phyloP scores from a whole-genome alignment of 2,888 invertebrate genomes.

The Drosophila dives region DNA sequence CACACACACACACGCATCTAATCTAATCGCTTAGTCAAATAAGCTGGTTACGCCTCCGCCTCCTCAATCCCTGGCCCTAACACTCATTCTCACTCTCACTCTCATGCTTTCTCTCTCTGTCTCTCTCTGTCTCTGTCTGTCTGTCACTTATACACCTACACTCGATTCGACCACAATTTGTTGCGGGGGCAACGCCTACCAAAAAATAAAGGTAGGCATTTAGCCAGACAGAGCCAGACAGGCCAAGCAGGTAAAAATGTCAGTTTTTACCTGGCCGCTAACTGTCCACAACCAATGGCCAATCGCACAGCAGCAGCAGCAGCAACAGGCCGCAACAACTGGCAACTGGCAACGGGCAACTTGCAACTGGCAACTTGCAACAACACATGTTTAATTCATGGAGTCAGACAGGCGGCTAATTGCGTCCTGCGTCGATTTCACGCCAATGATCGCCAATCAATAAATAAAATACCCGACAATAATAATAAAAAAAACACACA shows the following conservation, averaged over 20 bases:
- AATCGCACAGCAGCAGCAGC: constrained; percentile 44
- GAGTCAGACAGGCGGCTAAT: constrained; percentile 58
- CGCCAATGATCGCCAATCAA: constrained; percentile 75
- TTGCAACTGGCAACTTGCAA: constrained; percentile 14
- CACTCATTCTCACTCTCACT: neutral
- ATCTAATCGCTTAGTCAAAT: constrained; percentile 75
- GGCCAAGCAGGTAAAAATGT: constrained; percentile 38
- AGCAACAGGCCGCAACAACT: constrained; percentile 1
- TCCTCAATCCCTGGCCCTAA: constrained; percentile 12
- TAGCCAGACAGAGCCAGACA: neutral
- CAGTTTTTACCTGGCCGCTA: constrained; percentile 44
- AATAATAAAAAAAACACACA: neutral
- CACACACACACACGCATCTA: constrained; percentile 26
- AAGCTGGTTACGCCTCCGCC: constrained; percentile 54
- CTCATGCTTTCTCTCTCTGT: neutral
- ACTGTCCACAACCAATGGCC: constrained; percentile 41
- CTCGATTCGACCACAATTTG: constrained; percentile 14
- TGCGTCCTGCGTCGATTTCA: constrained; percentile 69
- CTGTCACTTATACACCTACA: neutral
- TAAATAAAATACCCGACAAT: constrained; percentile 60
- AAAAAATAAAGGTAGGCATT: constrained; percentile 3
- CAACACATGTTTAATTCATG: constrained; percentile 61
- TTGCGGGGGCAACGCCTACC: constrained; percentile 53
- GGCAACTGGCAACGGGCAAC: constrained; percentile 5
- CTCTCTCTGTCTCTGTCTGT: neutral